Base-by-base conservation (phyloP, 2,113 vertebrate genomes). In the Shinisaurus crocodilurus region DNA sequence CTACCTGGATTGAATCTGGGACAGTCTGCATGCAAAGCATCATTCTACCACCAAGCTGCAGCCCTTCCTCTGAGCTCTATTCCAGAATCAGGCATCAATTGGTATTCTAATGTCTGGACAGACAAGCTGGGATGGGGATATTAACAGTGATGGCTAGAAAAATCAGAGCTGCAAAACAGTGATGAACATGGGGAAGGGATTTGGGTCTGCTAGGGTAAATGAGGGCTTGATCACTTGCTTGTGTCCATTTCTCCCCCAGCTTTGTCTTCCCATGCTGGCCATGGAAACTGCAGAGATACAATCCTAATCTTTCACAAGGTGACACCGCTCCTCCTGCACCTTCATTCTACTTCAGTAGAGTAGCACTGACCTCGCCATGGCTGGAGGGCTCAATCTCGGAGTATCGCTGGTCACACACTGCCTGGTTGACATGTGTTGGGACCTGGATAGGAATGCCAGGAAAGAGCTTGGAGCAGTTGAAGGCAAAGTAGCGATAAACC, bases 341-440 rank as follows among this genome's bases (percentile, higher is more conserved):
- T 32, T 32, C 15, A 40, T 57, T 43, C 69, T n/a, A 63, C 4
- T 72, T 32, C 29, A 69, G n/a, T 2, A 60, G n/a, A 1, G 74
- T 54, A 29, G 50, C n/a, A 89, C 96, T 29, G 43, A 98, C 98
- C 98, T 99, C 97, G 79, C 98, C 98, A 1, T 98, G 94, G 3
- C 98, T 98, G 67, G 98, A 98, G 6, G 98, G 98, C 87, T 99
- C 97, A 0, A 98, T 98, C 93, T 98, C 98, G 0, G 97, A 98
- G 96, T 98, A 99, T 88, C 96, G 96, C 82, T 98, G 97, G 90
- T 99, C 98, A 20, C 98, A 99, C 85, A 98, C 94, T 63, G 99
- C 89, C 43, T 99, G 98, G 2, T 97, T 97, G 85, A 98, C 97
- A 7, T 96, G 96, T 74, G 92, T 97, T 3, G 97, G 95, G 54